Evolutionary conservation across 2,797 vertebrate species (phyloP).

Genomic region (Trematomus bernacchii): DNA sequence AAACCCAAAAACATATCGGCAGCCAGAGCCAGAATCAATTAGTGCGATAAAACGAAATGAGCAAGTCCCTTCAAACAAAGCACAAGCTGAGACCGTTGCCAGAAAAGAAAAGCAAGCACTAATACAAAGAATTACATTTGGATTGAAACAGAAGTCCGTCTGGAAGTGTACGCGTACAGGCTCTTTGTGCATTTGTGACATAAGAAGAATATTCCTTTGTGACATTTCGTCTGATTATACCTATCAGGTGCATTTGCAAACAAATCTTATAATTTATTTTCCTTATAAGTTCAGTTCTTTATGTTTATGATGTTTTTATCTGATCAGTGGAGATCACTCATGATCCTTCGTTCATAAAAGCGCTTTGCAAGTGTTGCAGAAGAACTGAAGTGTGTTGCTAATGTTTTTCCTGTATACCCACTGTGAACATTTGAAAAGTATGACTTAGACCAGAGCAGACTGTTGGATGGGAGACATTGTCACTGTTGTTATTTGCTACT

Average conservation of each 20-base stretch:
- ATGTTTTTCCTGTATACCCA: slow-evolving; percentile 1
- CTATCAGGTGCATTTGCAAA: slow-evolving; percentile 54
- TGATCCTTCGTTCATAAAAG: neutral
- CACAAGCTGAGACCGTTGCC: slow-evolving; percentile 44
- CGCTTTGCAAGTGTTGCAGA: neutral
- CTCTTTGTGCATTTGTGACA: slow-evolving; percentile 43
- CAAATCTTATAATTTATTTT: slow-evolving; percentile 30
- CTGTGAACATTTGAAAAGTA: slow-evolving; percentile 9
- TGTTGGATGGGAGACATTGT: slow-evolving; percentile 45
- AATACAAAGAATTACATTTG: slow-evolving; percentile 46
- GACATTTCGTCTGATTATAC: slow-evolving; percentile 46
- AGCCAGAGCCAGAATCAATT: slow-evolving; percentile 76
- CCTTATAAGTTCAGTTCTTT: slow-evolving; percentile 4
- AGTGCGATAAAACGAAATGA: slow-evolving; percentile 77
- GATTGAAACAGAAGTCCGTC: slow-evolving; percentile 41
- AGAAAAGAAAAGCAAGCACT: slow-evolving; percentile 51
- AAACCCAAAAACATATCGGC: slow-evolving; percentile 66
- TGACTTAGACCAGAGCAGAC: slow-evolving; percentile 26
- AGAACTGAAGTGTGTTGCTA: neutral
- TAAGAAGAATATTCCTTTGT: slow-evolving; percentile 49
- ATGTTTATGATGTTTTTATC: slow-evolving; percentile 10
- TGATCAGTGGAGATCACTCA: neutral
- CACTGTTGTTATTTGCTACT: slow-evolving; percentile 55
- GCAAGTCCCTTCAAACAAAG: slow-evolving; percentile 59
- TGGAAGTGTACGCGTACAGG: slow-evolving; percentile 28